Evolutionary conservation across 1,140 invertebrate species (phyloP).

Genomic region (Saccostrea cuccullata): DNA sequence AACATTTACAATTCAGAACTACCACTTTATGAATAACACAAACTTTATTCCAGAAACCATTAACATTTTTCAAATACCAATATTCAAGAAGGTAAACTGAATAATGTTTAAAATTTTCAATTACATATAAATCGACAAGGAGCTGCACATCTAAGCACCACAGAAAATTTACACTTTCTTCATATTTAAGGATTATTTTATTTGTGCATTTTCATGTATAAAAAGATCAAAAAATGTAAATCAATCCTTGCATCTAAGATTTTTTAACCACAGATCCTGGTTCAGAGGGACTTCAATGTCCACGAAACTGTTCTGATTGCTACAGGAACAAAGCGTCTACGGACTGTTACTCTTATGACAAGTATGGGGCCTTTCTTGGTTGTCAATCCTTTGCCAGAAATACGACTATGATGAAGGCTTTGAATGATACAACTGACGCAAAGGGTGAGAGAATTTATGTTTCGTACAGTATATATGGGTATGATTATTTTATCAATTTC

Average conservation of each 20-base stretch:
- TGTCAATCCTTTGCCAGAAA: background rate
- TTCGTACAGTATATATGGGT: background rate
- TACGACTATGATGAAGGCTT: background rate
- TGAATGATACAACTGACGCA: constrained; percentile 3
- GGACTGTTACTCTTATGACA: constrained; percentile 21
- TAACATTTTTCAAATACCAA: too few relatives aligned
- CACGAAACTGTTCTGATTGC: background rate
- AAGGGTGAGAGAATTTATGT: background rate
- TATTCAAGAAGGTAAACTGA: too few relatives aligned
- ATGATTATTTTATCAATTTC: background rate
- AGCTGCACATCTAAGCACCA: too few relatives aligned
- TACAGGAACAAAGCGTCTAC: background rate
- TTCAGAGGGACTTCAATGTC: background rate
- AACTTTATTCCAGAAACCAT: too few relatives aligned
- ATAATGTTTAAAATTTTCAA: too few relatives aligned
- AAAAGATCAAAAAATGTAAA: too few relatives aligned
- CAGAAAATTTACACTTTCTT: too few relatives aligned
- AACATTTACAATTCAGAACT: too few relatives aligned
- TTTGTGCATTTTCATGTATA: too few relatives aligned
- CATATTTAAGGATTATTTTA: too few relatives aligned
- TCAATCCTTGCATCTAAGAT: background rate
- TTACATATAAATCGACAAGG: too few relatives aligned
- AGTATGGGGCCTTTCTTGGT: background rate
- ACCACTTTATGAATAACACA: too few relatives aligned
- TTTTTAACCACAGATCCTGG: background rate